Evolutionary conservation across 2,888 invertebrate genomes (phyloP), one percentile per base, ranked within the genome.

Genomic region (Marasmarcha lunaedactyla): DNA sequence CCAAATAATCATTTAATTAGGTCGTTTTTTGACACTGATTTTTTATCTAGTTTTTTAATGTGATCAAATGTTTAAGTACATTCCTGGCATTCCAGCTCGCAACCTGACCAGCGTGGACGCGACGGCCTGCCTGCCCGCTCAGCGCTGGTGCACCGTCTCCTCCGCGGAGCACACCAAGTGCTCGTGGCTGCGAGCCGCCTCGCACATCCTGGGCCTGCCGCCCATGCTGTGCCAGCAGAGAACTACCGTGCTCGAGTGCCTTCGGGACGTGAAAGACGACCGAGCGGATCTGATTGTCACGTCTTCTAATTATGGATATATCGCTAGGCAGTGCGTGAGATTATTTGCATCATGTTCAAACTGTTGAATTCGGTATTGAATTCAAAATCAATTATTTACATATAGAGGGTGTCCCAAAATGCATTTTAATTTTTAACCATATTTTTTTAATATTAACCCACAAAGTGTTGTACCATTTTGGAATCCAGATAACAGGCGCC

Each of bases 311-410:
- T 88, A 86, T 43, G 89, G 89, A 42, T 87, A 85, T 47, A 51
- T 89, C 14, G 88, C 88, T 1, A 81, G 88, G 59, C 74, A 78
- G 89, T 89, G 55, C 83, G 85, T 79, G n/a, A n/a, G n/a, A n/a
- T n/a, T n/a, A n/a, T n/a, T n/a, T n/a, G n/a, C n/a, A n/a, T n/a
- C n/a, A n/a, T n/a, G n/a, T n/a, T n/a, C n/a, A n/a, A n/a, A n/a
- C n/a, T n/a, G n/a, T n/a, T n/a, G n/a, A n/a, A 15, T 14, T 35
- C n/a, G 15, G n/a, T 14, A 15, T 11, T n/a, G 15, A 30, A 20
- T 20, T 27, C 14, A 20, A n/a, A 37, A 14, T n/a, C n/a, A 11
- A 9, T n/a, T 6, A 26, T 20, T 26, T n/a, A 3, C 15, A 35
- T 14, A 6, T 14, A 6, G 12, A 35, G 14, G 3, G n/a, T 12